Evolutionary conservation across 2,113 vertebrate genomes (phyloP).

Genomic region (Bufo gargarizans): DNA sequence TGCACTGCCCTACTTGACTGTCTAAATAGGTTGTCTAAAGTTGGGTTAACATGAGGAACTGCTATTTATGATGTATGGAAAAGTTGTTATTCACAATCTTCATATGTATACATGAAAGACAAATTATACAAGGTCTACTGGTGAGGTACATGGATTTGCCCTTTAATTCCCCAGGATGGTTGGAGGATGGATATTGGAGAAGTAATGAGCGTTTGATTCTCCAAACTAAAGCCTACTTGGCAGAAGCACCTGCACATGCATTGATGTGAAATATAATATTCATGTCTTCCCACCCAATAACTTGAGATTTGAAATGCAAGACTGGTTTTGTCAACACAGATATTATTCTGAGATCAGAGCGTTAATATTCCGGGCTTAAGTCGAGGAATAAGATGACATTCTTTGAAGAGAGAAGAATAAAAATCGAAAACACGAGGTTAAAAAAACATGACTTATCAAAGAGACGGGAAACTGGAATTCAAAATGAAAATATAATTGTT

Average conservation of each 20-base stretch:
- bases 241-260: slow-evolving; percentile 9
- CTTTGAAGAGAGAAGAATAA: slow-evolving; percentile 12
- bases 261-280: slow-evolving; percentile 9
- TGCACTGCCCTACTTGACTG: too few species aligned
- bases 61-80: too few species aligned
- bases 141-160: not conserved
- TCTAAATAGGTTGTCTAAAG: too few species aligned
- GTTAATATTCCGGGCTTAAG: slow-evolving; percentile 16
- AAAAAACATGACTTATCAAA: slow-evolving; percentile 23
- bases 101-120: too few species aligned
- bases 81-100: too few species aligned
- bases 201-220: not conserved
- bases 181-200: not conserved
- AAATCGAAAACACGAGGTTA: slow-evolving; percentile 17
- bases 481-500: slow-evolving; percentile 13
- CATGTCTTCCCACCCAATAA: slow-evolving; percentile 1
- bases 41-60: too few species aligned
- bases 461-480: not conserved
- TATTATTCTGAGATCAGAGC: slow-evolving; percentile 17
- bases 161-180: not conserved
- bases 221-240: not conserved
- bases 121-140: not conserved
- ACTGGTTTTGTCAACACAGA: slow-evolving; percentile 19
- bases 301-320: slow-evolving; percentile 30
- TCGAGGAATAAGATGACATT: slow-evolving; percentile 9